A percentile compares a stretch with the other conserved stretches of the same genome.
These are phyloP conservation scores for Oligia fasciuncula DNA, from an alignment of 2,888 invertebrate species.

Conservation along the genomic window DNA sequence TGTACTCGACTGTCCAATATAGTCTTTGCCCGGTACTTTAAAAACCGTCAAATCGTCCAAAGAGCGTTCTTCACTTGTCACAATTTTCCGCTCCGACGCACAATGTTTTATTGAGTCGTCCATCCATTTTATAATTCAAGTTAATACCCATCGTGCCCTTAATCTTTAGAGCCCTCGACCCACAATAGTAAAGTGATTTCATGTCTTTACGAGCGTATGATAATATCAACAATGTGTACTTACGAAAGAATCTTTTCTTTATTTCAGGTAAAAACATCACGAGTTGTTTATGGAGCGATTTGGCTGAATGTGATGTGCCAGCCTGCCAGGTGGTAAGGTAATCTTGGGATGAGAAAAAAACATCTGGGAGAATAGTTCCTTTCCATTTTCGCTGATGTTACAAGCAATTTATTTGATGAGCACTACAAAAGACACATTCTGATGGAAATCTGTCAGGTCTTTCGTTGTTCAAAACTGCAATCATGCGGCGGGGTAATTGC, in stretches of 20 bases:
- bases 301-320: slow-evolving; percentile 47
- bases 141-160: slow-evolving; percentile 65
- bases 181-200: slow-evolving; percentile 74
- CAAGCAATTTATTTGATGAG: slow-evolving; percentile 21
- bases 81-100: slow-evolving; percentile 53
- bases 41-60: slow-evolving; percentile 8
- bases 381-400: slow-evolving; percentile 7
- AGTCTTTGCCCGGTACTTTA: slow-evolving; percentile 24
- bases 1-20: slow-evolving; percentile 27
- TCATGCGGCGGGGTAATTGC: neutral
- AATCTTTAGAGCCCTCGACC: slow-evolving; percentile 69
- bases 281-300: slow-evolving; percentile 59
- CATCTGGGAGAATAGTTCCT: slow-evolving; percentile 6
- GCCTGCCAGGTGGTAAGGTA: slow-evolving; percentile 51
- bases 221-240: slow-evolving; percentile 56
- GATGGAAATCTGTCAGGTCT: neutral
- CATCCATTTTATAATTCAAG: slow-evolving; percentile 64
- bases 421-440: neutral
- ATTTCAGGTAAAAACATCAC: slow-evolving; percentile 75
- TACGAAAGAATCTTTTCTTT: slow-evolving; percentile 63
- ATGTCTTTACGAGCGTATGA: slow-evolving; percentile 61
- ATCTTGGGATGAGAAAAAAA: slow-evolving; percentile 47
- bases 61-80: slow-evolving; percentile 50
- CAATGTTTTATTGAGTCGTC: slow-evolving; percentile 59
- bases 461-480: neutral